Conservation (phyloP, 1,140 invertebrate genomes). For the Macrocentrus cingulum region DNA sequence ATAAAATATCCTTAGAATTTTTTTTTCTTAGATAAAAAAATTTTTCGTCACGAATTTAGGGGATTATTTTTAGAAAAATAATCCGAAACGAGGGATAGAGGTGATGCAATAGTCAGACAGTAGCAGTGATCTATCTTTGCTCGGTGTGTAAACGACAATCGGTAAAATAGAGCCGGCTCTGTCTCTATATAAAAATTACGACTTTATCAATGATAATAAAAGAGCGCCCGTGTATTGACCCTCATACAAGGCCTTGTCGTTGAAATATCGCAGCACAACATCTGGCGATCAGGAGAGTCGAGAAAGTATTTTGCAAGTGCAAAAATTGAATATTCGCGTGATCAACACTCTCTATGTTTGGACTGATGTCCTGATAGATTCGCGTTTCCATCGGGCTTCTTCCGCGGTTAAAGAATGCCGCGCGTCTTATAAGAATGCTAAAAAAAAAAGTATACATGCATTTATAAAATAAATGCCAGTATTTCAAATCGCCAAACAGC, state of each 20-base stretch:
- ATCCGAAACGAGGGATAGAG: too few relatives aligned
- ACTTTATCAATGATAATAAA: too few relatives aligned
- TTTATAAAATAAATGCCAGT: neutral
- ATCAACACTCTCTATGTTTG: neutral
- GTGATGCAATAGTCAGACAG: too few relatives aligned
- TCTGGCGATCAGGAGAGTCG: conserved; percentile 4
- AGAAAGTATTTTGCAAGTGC: conserved; percentile 5
- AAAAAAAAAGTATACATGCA: neutral
- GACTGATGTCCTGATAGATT: neutral
- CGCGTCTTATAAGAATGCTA: neutral
- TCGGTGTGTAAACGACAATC: too few relatives aligned
- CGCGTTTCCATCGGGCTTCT: conserved; percentile 7
- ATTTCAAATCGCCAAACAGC: too few relatives aligned
- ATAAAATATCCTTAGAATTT: too few relatives aligned
- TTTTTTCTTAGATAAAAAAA: too few relatives aligned
- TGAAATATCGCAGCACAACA: neutral
- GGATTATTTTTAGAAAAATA: too few relatives aligned
- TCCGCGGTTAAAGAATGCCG: neutral
- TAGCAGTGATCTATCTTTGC: too few relatives aligned
- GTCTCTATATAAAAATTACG: too few relatives aligned
- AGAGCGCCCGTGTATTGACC: neutral
- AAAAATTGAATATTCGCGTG: neutral
- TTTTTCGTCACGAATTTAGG: too few relatives aligned
- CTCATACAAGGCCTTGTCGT: neutral
- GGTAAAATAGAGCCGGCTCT: too few relatives aligned